Evolutionary conservation across 2,888 invertebrate species (phyloP).

Genomic region (Oscheius sp.): DNA sequence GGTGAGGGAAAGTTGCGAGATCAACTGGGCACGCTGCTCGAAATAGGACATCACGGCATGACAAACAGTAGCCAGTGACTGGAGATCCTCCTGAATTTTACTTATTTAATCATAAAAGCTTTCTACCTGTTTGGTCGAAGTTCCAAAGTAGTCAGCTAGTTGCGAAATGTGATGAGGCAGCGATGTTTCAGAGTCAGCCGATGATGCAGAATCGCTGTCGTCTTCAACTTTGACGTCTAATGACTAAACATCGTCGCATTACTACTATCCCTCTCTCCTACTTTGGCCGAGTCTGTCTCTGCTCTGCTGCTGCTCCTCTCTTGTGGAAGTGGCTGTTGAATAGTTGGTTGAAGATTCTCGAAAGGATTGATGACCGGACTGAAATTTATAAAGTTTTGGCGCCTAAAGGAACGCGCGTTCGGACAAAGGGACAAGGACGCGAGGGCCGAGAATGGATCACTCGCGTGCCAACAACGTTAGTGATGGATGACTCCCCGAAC

Average conservation of each 20-base stretch:
- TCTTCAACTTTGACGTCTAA: conserved; percentile 24
- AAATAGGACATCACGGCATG: conserved; percentile 44
- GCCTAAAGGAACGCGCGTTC: conserved; percentile 28
- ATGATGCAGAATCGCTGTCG: conserved; percentile 34
- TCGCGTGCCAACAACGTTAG: conserved; percentile 11
- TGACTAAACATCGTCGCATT: too few relatives aligned
- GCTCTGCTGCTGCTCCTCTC: conserved; percentile 7
- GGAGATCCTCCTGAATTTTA: conserved; percentile 51
- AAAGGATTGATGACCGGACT: conserved; percentile 23
- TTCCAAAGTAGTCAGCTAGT: conserved; percentile 15
- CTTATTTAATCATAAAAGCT: background rate
- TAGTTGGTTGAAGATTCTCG: conserved; percentile 14
- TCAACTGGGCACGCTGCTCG: conserved; percentile 39
- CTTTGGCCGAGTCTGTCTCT: conserved; percentile 1
- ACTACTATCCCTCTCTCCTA: too few relatives aligned
- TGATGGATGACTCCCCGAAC: conserved; percentile 11
- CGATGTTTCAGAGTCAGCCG: conserved; percentile 29
- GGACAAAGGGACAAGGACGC: background rate
- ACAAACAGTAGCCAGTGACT: conserved; percentile 45
- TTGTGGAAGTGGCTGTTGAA: background rate
- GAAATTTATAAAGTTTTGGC: conserved; percentile 19
- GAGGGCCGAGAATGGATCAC: conserved; percentile 12
- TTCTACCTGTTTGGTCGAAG: conserved; percentile 13
- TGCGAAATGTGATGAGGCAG: conserved; percentile 6
- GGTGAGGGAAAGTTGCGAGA: conserved; percentile 37